Evolutionary conservation across 2,888 invertebrate genomes (phyloP), one percentile per base, ranked within the genome.

Genomic region (Cordylochernes scorpioides): DNA sequence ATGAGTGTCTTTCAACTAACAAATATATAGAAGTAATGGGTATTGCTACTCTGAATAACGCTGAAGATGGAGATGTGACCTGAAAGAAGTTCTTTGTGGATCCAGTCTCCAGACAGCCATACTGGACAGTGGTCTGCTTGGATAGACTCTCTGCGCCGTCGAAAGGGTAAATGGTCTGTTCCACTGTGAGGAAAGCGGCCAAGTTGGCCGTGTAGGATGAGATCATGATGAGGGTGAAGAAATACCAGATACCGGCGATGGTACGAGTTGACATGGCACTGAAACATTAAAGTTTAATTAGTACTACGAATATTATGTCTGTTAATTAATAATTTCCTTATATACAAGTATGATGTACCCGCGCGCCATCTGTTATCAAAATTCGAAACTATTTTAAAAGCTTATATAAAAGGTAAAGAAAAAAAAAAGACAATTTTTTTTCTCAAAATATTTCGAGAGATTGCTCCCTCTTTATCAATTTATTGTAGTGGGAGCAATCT

Each of bases 111-210:
- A 86, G 55, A 5, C 82, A 75, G 0, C 97, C 97, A 51, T 94
- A 97, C 54, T 86, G 84, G 44, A 97, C 91, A 54, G 80, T 77
- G 0, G 80, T 82, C 57, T 97, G 94, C 47, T 77, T 78, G 12
- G 86, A 78, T 28, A 97, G 61, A 53, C 91, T 88, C 48, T 91
- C 86, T 1, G 84, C 86, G 46, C 74, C 77, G 50, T 84, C 80
- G 32, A 97, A 86, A 2, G 88, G 82, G n/a, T 74, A 50, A 7
- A 48, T 45, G 45, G 51, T 50, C 34, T 53, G 62, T 48, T 78
- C 80, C 13, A 78, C 77, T 0, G 88, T 86, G 4, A 88, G 59
- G 50, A 86, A 86, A 6, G 86, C 86, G 27, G 86, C 86, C 45
- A 44, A 59, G 57, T 88, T 88, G 29, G 86, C 88, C 14, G 88